Evolutionary conservation across 2,888 invertebrate species (phyloP).

Genomic region (Netelia melanura): DNA sequence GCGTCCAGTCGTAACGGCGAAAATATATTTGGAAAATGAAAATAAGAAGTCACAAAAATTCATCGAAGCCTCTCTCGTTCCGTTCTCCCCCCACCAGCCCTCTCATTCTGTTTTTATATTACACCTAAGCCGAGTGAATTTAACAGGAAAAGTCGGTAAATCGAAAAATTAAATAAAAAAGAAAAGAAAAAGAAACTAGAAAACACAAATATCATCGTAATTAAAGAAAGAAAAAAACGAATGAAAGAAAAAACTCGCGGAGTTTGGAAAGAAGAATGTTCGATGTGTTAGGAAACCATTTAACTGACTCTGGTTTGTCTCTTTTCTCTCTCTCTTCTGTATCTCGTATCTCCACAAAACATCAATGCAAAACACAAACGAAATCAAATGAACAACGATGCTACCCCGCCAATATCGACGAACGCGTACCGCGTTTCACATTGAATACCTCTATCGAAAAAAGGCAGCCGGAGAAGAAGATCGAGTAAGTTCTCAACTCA

Average conservation of each 20-base stretch:
- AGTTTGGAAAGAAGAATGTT: conserved; percentile 60
- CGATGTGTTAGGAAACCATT: conserved; percentile 81
- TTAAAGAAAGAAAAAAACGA: conserved; percentile 1
- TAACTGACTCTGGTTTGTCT: conserved; percentile 82
- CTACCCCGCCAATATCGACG: conserved; percentile 77
- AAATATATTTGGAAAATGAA: neutral
- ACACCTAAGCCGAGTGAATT: neutral
- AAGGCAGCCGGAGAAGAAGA: conserved; percentile 89
- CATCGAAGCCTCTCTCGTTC: conserved; percentile 18
- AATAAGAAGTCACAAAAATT: conserved; percentile 37
- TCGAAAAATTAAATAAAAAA: conserved; percentile 27
- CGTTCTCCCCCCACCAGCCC: conserved; percentile 28
- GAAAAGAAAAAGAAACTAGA: neutral
- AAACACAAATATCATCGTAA: conserved; percentile 2
- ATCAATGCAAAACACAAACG: conserved; percentile 78
- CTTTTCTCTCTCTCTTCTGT: conserved; percentile 75
- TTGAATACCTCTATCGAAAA: conserved; percentile 83
- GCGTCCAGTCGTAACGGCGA: neutral
- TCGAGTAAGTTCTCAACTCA: conserved; percentile 87
- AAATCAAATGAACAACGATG: conserved; percentile 68
- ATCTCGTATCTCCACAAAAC: conserved; percentile 76
- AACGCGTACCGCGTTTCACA: conserved; percentile 79
- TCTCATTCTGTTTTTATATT: neutral
- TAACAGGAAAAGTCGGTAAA: conserved; percentile 28
- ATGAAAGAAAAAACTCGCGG: conserved; percentile 40